phyloP scores from a whole-genome alignment of 2,797 vertebrate genomes.

The Helicolenus hilgendorfi region DNA sequence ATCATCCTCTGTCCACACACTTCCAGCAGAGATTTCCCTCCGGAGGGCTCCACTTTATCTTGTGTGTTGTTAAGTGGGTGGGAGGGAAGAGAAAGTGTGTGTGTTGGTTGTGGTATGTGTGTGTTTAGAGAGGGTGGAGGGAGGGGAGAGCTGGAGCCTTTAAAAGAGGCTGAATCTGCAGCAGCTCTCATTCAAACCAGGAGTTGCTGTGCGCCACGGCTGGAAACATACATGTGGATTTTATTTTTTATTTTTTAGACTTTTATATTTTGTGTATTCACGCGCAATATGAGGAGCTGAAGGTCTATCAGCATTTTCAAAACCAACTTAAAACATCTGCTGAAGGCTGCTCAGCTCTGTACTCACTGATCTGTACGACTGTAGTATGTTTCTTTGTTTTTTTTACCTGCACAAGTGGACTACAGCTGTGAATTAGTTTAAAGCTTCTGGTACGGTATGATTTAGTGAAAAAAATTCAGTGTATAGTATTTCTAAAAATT shows the following conservation, averaged over 20 bases:
- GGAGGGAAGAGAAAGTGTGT: slow-evolving; percentile 4
- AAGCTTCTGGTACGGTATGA: no score
- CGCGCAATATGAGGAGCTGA: no score
- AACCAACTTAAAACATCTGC: no score
- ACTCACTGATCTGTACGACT: no score
- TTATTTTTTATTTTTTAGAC: rapidly evolving
- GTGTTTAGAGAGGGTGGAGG: background rate
- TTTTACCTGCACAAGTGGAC: no score
- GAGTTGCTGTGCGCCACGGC: background rate
- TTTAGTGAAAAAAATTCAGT: no score
- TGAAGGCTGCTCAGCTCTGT: no score
- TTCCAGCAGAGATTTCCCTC: background rate
- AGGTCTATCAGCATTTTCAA: no score
- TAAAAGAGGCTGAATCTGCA: slow-evolving; percentile 49
- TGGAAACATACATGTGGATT: background rate
- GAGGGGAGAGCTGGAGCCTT: slow-evolving; percentile 31
- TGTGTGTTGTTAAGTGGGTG: background rate
- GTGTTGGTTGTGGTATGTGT: background rate
- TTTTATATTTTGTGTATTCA: background rate
- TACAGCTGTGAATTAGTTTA: no score
- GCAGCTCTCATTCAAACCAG: background rate
- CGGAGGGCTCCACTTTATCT: background rate
- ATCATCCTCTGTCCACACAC: background rate
- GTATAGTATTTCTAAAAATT: no score
- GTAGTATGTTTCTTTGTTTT: no score